Percentiles rank a stretch among this genome's conserved stretches.
phyloP scores from a whole-genome alignment of 2,113 vertebrate species.

The Rousettus leschenaultii region DNA sequence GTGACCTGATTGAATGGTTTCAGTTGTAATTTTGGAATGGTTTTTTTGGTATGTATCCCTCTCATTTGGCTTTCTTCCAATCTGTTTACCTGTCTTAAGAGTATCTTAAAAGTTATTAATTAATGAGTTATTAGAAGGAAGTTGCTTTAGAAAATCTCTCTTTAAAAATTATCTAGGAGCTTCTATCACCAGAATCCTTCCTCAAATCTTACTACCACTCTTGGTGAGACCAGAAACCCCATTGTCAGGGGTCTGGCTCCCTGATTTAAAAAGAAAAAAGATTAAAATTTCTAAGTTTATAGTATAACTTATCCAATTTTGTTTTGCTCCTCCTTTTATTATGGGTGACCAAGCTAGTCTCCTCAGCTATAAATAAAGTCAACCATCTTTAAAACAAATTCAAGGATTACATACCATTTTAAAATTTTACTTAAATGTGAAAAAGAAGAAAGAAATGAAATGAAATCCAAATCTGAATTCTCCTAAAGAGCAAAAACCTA shows the following conservation, averaged over 20 bases:
- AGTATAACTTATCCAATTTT: not conserved
- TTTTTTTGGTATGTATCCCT: not conserved
- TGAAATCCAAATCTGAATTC: slow-evolving; percentile 35
- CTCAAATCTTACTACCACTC: not conserved
- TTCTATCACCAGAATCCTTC: not conserved
- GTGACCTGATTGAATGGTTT: not conserved
- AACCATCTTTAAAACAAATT: slow-evolving; percentile 8
- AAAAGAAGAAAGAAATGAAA: not conserved
- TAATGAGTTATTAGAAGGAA: not conserved
- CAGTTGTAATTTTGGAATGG: not conserved
- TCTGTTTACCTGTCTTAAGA: slow-evolving; percentile 10
- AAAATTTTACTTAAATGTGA: slow-evolving; percentile 9
- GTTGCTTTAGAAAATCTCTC: not conserved
- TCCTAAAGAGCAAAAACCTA: not conserved
- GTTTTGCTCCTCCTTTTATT: slow-evolving; percentile 24
- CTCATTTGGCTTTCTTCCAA: not conserved
- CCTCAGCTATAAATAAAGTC: not conserved
- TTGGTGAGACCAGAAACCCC: not conserved
- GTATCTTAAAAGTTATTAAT: slow-evolving; percentile 28
- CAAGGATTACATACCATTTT: not conserved
- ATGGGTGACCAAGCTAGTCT: not conserved
- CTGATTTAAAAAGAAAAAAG: not conserved
- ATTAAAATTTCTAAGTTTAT: not conserved
- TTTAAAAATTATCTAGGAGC: slow-evolving; percentile 5
- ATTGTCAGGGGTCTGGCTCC: not conserved